Conservation (phyloP, 2,797 vertebrate genomes). For the Chaunax sp. region DNA sequence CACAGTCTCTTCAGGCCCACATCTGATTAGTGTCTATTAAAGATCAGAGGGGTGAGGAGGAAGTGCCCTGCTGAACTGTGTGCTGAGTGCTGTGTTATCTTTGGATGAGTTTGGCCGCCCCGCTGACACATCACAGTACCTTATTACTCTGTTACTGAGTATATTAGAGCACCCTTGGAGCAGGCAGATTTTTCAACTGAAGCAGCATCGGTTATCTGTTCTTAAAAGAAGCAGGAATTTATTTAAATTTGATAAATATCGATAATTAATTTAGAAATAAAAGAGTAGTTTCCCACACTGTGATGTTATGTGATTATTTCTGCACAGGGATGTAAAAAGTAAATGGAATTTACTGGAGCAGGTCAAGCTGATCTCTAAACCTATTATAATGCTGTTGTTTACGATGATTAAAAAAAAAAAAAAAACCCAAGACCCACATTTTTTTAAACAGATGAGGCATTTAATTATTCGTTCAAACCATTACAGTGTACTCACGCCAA, state of each 20-base stretch:
- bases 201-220: slow-evolving; percentile 76
- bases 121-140: slow-evolving; percentile 83
- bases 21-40: slow-evolving; percentile 91
- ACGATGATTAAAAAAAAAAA: no score
- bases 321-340: background rate
- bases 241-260: slow-evolving; percentile 18
- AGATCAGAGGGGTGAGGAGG: slow-evolving; percentile 87
- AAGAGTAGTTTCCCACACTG: background rate
- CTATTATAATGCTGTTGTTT: background rate
- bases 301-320: slow-evolving; percentile 2
- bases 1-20: slow-evolving; percentile 81
- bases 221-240: slow-evolving; percentile 14
- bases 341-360: no score
- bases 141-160: slow-evolving; percentile 86
- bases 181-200: slow-evolving; percentile 82
- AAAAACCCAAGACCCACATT: no score
- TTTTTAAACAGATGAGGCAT: slow-evolving; percentile 1
- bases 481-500: background rate
- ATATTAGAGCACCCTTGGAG: slow-evolving; percentile 86
- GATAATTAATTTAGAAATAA: slow-evolving; percentile 15
- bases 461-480: background rate
- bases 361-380: no score
- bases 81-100: slow-evolving; percentile 90
- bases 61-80: slow-evolving; percentile 89
- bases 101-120: slow-evolving; percentile 88